phyloP scores from a whole-genome alignment of 1,140 invertebrate genomes.

The Halictus rubicundus region DNA sequence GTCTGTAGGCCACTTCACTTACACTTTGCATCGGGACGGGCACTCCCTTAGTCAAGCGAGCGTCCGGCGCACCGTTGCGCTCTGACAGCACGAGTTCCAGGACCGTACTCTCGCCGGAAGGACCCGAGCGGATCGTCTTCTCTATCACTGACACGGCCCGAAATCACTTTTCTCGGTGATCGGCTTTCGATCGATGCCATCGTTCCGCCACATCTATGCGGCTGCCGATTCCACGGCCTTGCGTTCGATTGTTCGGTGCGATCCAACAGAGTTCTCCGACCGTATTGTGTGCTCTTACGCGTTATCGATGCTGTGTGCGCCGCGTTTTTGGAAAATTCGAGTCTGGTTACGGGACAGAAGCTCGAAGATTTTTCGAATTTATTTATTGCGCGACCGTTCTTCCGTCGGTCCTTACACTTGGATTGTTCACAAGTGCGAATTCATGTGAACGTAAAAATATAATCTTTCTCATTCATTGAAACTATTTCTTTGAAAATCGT shows the following conservation, averaged over 20 bases:
- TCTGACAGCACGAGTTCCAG: constrained; percentile 60
- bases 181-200: constrained; percentile 28
- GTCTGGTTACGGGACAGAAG: not conserved
- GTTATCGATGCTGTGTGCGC: not conserved
- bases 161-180: constrained; percentile 13
- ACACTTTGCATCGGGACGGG: constrained; percentile 82
- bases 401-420: not conserved
- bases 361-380: not conserved
- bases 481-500: not conserved
- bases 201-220: constrained; percentile 19
- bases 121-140: constrained; percentile 4
- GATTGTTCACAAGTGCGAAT: not conserved
- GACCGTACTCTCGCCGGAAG: constrained; percentile 32
- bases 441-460: not conserved
- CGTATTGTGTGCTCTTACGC: not conserved
- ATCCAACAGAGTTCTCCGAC: not conserved
- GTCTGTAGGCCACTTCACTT: constrained; percentile 87
- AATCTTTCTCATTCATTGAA: not conserved
- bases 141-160: not conserved
- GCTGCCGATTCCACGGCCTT: not conserved
- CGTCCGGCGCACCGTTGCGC: constrained; percentile 68
- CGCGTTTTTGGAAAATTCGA: not conserved
- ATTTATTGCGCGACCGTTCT: not conserved
- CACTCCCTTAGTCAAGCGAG: constrained; percentile 80
- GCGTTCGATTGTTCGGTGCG: not conserved